Percentiles rank a stretch among this genome's conserved stretches.
Conservation (phyloP, 92 coral and sea anemone species). For the Plumapathes pennacea region DNA sequence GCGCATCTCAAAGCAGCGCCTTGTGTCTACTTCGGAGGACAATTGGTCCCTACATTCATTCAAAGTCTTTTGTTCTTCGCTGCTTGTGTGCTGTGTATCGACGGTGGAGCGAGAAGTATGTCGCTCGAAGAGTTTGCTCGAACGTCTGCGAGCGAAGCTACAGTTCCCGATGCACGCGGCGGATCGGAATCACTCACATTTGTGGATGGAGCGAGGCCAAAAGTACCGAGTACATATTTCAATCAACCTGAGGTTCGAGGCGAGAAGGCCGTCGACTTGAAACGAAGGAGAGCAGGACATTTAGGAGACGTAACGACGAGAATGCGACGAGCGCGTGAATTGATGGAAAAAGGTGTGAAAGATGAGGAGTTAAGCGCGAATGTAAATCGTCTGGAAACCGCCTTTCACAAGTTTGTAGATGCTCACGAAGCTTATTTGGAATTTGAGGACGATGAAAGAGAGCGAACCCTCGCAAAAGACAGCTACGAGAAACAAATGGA, state of each 20-base stretch:
- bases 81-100: no score
- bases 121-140: no score
- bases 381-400: conserved; percentile 17
- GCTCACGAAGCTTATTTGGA: conserved; percentile 58
- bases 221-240: no score
- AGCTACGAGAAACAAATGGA: conserved; percentile 57
- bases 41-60: no score
- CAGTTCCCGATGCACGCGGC: no score
- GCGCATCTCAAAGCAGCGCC: no score
- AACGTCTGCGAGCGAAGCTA: no score
- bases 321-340: conserved; percentile 16
- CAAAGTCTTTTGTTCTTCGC: no score
- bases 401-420: conserved; percentile 49
- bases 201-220: no score
- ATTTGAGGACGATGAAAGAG: conserved; percentile 56
- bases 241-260: conserved; percentile 34
- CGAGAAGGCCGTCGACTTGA: conserved; percentile 39
- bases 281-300: conserved; percentile 27
- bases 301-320: conserved; percentile 27
- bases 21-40: no score
- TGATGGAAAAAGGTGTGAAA: conserved; percentile 9
- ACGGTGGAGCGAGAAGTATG: no score
- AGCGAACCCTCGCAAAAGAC: conserved; percentile 40
- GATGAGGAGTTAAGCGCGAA: conserved; percentile 11
- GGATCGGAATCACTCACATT: no score